Percentiles rank a stretch among this genome's conserved stretches.
Evolutionary conservation across 2,888 invertebrate genomes (phyloP).

Genomic region (Parnassius smintheus): DNA sequence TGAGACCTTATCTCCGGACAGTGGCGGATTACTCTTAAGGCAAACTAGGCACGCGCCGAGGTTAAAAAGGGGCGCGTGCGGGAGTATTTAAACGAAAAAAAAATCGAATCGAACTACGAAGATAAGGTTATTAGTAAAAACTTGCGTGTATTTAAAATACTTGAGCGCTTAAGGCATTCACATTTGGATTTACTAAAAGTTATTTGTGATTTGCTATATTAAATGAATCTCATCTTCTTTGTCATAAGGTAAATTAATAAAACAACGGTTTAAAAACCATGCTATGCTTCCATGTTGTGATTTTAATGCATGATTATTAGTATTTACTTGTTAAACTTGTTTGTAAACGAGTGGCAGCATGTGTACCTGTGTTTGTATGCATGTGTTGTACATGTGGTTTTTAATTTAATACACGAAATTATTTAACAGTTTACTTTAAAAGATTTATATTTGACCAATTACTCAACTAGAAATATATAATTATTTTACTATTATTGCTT

Average conservation of each 20-base stretch:
- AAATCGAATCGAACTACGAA: too few species aligned
- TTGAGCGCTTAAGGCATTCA: too few species aligned
- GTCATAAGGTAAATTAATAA: neutral
- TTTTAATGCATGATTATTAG: constrained; percentile 20
- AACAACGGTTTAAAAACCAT: neutral
- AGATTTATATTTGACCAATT: too few species aligned
- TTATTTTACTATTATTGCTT: too few species aligned
- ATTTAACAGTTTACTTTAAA: neutral
- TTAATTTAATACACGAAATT: constrained; percentile 5
- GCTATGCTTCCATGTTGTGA: constrained; percentile 25
- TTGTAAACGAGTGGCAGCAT: constrained; percentile 11
- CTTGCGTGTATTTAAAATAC: too few species aligned
- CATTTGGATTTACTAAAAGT: neutral
- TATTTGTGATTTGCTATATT: neutral
- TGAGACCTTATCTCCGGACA: too few species aligned
- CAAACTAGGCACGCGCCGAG: too few species aligned
- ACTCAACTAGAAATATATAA: too few species aligned
- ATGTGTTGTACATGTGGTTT: constrained; percentile 11
- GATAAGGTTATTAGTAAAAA: too few species aligned
- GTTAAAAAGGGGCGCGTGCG: too few species aligned
- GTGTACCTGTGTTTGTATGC: constrained; percentile 12
- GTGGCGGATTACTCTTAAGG: too few species aligned
- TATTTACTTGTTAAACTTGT: neutral
- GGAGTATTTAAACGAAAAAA: too few species aligned
- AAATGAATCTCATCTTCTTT: neutral